Evolutionary conservation across 2,113 vertebrate genomes (phyloP), one percentile per base, ranked within the genome.

Genomic region (Corydoras maculifer): DNA sequence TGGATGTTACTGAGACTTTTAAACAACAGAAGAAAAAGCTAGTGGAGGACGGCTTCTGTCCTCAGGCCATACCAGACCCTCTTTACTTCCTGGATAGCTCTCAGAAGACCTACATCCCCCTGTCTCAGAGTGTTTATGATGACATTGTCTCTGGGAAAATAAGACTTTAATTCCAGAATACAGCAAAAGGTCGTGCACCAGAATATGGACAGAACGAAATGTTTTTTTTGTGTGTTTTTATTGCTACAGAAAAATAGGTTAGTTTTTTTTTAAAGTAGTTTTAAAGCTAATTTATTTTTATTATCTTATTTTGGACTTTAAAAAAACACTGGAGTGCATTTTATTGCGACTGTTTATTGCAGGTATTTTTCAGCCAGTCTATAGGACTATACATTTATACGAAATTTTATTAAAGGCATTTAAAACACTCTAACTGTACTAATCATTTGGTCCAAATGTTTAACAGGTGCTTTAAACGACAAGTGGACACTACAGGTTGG

Each of bases 1-100:
- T 93, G 82, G 90, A 90, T 5, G 70, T 89, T 67, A 94, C 93
- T 0, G 91, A 92, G 59, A 94, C 92, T 2, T 94, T 93, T 81
- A 94, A 93, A 75, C 93, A 93, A 77, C 91, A 91, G 82, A 93
- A 94, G 78, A 79, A 81, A 12, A 85, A 84, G 10, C 83, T 92
- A 78, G 87, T 91, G 0, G 75, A 80, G 15, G 88, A 94, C 10
- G 91, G 90, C 7, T 94, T 94, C 55, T 78, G 89, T 70, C 91
- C 89, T 0, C 30, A 70, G 0, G 0, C 15, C 0, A 73, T 88
- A n/a, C 13, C 72, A 0, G 89, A 90, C 13, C 86, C 86, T 0
- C 85, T 94, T 0, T 93, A 87, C 53, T 65, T 93, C n/a, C 79
- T 92, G 75, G 89, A 93, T 30, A 73, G 77, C 5, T 74, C 74